Conservation (phyloP, 2,797 vertebrate genomes). For the Sternotherus odoratus region DNA sequence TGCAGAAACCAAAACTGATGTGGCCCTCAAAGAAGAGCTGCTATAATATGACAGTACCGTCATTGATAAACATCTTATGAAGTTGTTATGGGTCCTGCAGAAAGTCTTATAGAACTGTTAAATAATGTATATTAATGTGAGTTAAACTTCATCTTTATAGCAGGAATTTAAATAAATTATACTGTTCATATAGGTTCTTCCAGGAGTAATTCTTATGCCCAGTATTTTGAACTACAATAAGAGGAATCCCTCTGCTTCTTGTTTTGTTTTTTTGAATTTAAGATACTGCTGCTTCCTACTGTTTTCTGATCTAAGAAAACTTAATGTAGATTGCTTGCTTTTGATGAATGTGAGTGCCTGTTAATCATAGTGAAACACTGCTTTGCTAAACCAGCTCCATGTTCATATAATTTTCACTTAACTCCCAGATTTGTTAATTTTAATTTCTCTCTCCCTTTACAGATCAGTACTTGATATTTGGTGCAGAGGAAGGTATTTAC, state of each 20-base stretch:
- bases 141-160: background rate
- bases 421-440: background rate
- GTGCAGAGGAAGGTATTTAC: conserved; percentile 98
- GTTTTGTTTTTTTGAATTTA: background rate
- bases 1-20: background rate
- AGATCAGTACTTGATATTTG: conserved; percentile 99
- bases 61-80: background rate
- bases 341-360: background rate
- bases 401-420: background rate
- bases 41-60: rapidly evolving
- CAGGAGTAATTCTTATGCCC: background rate
- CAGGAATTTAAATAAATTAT: background rate
- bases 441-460: conserved; percentile 64
- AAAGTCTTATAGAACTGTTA: background rate
- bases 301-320: background rate
- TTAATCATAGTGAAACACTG: background rate
- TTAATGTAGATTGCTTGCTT: background rate
- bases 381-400: background rate
- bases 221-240: background rate
- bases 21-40: background rate
- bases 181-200: background rate
- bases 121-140: background rate
- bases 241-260: background rate
- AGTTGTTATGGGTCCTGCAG: background rate
- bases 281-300: background rate